Percentiles rank a stretch among this genome's conserved stretches.
phyloP scores from a whole-genome alignment of 1,140 invertebrate genomes.

The Zaprionus capensis region DNA sequence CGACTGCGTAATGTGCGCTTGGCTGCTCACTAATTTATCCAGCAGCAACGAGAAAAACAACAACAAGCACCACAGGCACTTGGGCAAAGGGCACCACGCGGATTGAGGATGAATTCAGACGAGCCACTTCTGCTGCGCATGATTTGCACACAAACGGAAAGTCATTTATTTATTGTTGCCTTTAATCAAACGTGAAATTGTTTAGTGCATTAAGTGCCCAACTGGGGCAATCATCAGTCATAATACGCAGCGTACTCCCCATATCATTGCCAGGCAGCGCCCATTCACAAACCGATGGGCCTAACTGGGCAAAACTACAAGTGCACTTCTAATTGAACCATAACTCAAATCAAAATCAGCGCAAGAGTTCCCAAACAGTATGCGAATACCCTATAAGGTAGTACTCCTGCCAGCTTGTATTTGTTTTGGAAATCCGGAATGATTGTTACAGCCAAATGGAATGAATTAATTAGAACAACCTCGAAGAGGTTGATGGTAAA shows the following conservation, averaged over 20 bases:
- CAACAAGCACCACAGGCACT: neutral
- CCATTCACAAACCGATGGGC: constrained; percentile 32
- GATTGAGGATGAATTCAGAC: constrained; percentile 31
- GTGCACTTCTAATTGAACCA: constrained; percentile 17
- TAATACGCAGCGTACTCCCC: constrained; percentile 19
- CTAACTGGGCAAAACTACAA: neutral
- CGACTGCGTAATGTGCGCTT: constrained; percentile 33
- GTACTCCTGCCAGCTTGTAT: neutral
- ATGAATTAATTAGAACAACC: no score
- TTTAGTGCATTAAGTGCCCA: constrained; percentile 57
- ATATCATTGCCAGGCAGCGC: constrained; percentile 37
- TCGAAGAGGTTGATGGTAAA: no score
- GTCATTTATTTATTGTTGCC: constrained; percentile 54
- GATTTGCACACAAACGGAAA: constrained; percentile 65
- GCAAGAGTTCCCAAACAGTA: constrained; percentile 22
- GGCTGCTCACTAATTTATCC: constrained; percentile 38
- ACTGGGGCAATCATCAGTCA: constrained; percentile 20
- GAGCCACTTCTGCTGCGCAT: constrained; percentile 41
- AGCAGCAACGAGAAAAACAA: constrained; percentile 10
- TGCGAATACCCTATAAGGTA: neutral
- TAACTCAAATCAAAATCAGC: constrained; percentile 64
- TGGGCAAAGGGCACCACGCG: constrained; percentile 6
- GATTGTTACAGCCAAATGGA: no score
- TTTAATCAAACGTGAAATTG: constrained; percentile 72
- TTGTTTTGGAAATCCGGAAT: no score